A percentile compares a stretch with the other conserved stretches of the same genome.
Evolutionary conservation across 92 coral and sea anemone species (phyloP).

Genomic region (Blastomussa wellsi): DNA sequence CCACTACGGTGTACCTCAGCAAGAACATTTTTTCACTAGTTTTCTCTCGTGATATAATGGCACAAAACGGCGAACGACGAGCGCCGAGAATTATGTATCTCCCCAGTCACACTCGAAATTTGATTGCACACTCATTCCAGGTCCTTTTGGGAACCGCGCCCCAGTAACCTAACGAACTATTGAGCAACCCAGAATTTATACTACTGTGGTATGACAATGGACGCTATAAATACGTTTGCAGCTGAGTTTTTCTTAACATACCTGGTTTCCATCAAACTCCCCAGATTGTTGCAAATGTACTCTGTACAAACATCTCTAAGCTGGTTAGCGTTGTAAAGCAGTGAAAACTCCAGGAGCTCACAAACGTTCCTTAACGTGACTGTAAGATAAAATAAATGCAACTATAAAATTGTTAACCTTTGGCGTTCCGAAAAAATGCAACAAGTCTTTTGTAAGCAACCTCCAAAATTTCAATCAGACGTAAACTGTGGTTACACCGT

Average conservation of each 20-base stretch:
- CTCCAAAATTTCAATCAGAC: background rate
- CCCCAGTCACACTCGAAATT: too few species aligned
- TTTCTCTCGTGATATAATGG: too few species aligned
- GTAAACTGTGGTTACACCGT: background rate
- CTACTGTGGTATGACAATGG: background rate
- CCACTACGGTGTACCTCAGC: too few species aligned
- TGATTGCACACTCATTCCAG: too few species aligned
- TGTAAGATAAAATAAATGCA: constrained; percentile 25
- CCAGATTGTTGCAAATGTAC: constrained; percentile 77
- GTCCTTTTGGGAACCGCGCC: too few species aligned
- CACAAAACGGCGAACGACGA: too few species aligned
- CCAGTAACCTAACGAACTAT: too few species aligned
- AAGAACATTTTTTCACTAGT: too few species aligned
- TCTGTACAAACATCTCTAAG: constrained; percentile 78
- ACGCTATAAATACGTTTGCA: background rate
- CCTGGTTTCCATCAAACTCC: constrained; percentile 80
- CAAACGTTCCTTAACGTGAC: constrained; percentile 80
- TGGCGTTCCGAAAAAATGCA: background rate
- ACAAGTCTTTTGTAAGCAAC: background rate
- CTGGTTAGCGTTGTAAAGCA: constrained; percentile 83
- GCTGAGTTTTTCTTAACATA: constrained; percentile 13
- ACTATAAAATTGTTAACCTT: background rate
- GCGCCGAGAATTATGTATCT: too few species aligned
- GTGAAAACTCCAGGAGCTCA: constrained; percentile 84
- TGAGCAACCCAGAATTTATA: background rate